Evolutionary conservation across 2,888 invertebrate genomes (phyloP).

Genomic region (Lysandra coridon): DNA sequence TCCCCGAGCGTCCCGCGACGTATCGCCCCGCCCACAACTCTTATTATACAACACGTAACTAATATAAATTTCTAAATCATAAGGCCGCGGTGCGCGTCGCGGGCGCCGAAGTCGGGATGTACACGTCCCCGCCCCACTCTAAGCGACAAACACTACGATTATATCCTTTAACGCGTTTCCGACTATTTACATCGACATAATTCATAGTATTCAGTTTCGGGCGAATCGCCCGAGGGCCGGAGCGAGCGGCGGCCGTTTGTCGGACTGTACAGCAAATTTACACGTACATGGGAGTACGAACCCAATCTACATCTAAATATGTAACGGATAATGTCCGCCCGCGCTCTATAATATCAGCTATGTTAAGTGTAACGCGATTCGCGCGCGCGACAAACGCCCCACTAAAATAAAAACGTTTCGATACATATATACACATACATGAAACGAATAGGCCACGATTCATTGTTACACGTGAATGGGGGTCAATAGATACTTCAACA

Average conservation of each 20-base stretch:
- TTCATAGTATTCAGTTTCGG: constrained; percentile 66
- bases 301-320: constrained; percentile 73
- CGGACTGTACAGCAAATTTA: constrained; percentile 73
- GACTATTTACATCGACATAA: constrained; percentile 75
- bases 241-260: constrained; percentile 56
- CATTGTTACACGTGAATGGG: constrained; percentile 67
- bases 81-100: constrained; percentile 29
- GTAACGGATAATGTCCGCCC: constrained; percentile 68
- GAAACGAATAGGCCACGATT: constrained; percentile 73
- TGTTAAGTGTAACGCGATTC: constrained; percentile 69
- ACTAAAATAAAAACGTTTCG: constrained; percentile 46
- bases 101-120: constrained; percentile 33
- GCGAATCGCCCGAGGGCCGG: constrained; percentile 53
- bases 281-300: constrained; percentile 76
- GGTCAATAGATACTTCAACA: constrained; percentile 52
- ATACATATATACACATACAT: constrained; percentile 49
- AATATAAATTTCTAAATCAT: constrained; percentile 33
- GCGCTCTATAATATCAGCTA: constrained; percentile 77
- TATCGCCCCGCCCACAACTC: constrained; percentile 27
- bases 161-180: constrained; percentile 70
- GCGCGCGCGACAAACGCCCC: constrained; percentile 66
- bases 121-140: constrained; percentile 49
- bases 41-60: constrained; percentile 31
- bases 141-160: constrained; percentile 66
- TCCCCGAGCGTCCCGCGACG: constrained; percentile 43